phyloP scores from a whole-genome alignment of 2,797 vertebrate species.

The Naso thynnoides region DNA sequence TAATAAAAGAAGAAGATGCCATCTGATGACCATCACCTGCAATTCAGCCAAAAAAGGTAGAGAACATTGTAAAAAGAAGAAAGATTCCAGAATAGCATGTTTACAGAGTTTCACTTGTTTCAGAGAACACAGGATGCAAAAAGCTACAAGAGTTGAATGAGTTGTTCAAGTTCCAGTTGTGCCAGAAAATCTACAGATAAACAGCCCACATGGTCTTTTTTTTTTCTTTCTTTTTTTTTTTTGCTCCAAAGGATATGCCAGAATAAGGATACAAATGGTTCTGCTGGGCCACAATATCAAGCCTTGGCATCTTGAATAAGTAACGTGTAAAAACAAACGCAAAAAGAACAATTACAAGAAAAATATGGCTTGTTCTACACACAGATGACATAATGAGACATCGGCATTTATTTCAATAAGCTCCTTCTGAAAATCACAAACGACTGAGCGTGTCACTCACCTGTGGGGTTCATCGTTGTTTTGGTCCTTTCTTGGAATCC shows the following conservation, averaged over 20 bases:
- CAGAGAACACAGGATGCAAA: neutral
- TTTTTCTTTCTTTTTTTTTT: neutral
- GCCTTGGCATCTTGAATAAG: conserved; percentile 85
- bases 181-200: conserved; percentile 36
- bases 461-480: conserved; percentile 68
- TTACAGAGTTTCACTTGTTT: too few relatives aligned
- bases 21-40: conserved; percentile 69
- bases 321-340: conserved; percentile 74
- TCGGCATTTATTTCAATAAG: neutral
- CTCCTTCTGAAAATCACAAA: neutral
- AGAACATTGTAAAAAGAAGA: conserved; percentile 48
- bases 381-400: neutral
- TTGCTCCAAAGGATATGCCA: conserved; percentile 84
- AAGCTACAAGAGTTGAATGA: conserved; percentile 12
- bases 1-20: conserved; percentile 52
- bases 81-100: too few relatives aligned
- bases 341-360: conserved; percentile 61
- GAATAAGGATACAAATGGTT: conserved; percentile 85
- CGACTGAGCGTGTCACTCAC: conserved; percentile 71
- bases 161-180: conserved; percentile 26
- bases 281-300: conserved; percentile 82
- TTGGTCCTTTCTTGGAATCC: conserved; percentile 84
- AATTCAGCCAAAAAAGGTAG: conserved; percentile 71
- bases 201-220: conserved; percentile 13
- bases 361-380: conserved; percentile 13